Evolutionary conservation across 2,113 vertebrate genomes (phyloP).

Genomic region (Acrocephalus arundinaceus): DNA sequence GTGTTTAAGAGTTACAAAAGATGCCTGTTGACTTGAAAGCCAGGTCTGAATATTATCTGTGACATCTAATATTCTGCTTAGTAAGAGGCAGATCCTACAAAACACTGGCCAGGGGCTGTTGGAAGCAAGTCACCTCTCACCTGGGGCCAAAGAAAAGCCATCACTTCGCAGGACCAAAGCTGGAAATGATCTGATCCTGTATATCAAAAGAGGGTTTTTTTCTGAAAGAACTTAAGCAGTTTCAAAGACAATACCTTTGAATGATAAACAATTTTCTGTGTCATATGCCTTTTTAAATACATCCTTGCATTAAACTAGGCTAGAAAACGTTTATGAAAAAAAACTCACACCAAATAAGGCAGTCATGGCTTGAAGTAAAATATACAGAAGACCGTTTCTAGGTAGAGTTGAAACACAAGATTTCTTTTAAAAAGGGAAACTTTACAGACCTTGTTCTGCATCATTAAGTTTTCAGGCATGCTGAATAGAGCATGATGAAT

Average conservation of each 20-base stretch:
- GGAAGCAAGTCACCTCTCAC: neutral
- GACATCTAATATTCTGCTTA: constrained; percentile 5
- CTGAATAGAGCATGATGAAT: constrained; percentile 58
- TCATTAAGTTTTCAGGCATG: constrained; percentile 69
- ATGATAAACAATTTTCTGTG: neutral
- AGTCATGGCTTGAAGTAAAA: constrained; percentile 53
- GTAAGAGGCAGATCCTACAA: neutral
- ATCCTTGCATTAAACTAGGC: neutral
- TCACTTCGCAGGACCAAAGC: neutral
- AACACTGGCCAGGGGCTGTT: neutral
- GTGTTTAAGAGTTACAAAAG: constrained; percentile 36
- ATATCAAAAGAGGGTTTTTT: neutral
- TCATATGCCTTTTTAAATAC: neutral
- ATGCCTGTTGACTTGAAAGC: constrained; percentile 12
- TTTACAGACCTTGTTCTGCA: constrained; percentile 63
- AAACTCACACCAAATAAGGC: neutral
- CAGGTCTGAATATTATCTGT: constrained; percentile 13
- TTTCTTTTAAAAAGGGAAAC: constrained; percentile 52
- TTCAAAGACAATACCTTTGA: constrained; percentile 11
- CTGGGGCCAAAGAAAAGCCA: neutral
- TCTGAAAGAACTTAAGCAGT: neutral
- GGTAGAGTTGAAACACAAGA: constrained; percentile 25
- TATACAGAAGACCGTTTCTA: constrained; percentile 11
- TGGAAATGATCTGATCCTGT: neutral
- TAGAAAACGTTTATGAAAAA: neutral